Conservation (phyloP, 2,888 invertebrate species). For the Cyaniris semiargus region DNA sequence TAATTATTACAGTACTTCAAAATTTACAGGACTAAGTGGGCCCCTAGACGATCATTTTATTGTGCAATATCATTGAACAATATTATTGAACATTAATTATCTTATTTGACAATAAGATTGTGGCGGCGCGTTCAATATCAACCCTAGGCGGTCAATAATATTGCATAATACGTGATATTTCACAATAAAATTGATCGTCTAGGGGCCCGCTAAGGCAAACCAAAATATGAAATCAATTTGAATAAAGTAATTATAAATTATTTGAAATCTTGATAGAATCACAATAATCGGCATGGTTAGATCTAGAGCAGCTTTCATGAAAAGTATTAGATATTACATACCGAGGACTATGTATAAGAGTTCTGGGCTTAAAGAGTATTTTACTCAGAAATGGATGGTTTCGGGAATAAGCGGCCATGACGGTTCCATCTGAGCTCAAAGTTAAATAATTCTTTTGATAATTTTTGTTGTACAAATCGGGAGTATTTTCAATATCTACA, state of each 20-base stretch:
- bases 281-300: neutral
- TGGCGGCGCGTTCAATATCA: too few relatives aligned
- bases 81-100: too few relatives aligned
- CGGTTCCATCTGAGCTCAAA: constrained; percentile 59
- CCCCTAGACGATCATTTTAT: too few relatives aligned
- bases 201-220: neutral
- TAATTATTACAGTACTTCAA: too few relatives aligned
- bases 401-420: constrained; percentile 58
- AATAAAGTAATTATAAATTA: neutral
- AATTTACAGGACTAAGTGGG: too few relatives aligned
- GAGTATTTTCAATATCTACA: constrained; percentile 1
- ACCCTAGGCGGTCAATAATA: too few relatives aligned
- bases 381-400: constrained; percentile 61
- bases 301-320: neutral
- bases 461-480: constrained; percentile 21
- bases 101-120: too few relatives aligned
- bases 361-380: constrained; percentile 52
- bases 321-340: neutral
- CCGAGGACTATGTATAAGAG: constrained; percentile 51
- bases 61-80: too few relatives aligned
- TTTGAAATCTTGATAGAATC: constrained; percentile 15
- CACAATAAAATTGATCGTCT: too few relatives aligned
- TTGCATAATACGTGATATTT: too few relatives aligned
- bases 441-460: constrained; percentile 48
- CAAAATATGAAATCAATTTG: neutral